Evolutionary conservation across 2,797 vertebrate genomes (phyloP).

Genomic region (Lemur catta): DNA sequence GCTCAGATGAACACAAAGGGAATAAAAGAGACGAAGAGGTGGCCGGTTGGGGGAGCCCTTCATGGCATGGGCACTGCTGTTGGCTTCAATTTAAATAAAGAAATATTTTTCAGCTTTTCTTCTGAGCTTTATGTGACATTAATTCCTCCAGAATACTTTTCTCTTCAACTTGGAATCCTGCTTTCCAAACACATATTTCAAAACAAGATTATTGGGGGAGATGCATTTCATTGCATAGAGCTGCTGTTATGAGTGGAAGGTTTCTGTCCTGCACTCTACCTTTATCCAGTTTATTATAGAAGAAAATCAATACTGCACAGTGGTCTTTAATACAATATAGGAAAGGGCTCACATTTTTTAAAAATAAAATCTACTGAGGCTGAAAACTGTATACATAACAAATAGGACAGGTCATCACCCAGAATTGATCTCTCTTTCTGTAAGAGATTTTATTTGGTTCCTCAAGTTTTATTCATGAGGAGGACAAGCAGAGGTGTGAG

Average conservation of each 20-base stretch:
- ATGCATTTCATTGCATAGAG: not conserved
- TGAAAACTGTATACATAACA: not conserved
- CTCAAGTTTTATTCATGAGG: not conserved
- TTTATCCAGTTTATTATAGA: not conserved
- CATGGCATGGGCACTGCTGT: not conserved
- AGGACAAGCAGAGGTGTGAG: not conserved
- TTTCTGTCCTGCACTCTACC: not conserved
- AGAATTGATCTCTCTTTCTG: not conserved
- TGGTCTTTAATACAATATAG: not conserved
- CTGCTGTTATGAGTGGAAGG: not conserved
- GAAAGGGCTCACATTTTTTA: not conserved
- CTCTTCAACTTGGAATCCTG: not conserved
- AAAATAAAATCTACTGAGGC: not conserved
- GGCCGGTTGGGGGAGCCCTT: not conserved
- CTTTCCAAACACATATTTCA: slow-evolving; percentile 19
- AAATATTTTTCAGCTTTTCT: not conserved
- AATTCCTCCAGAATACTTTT: not conserved
- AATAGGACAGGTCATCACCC: not conserved
- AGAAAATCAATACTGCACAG: not conserved
- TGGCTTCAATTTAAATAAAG: not conserved
- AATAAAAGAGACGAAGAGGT: not conserved
- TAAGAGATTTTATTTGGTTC: not conserved
- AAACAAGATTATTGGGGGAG: not conserved
- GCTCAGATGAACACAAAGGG: not conserved
- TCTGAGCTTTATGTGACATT: not conserved